A percentile compares a stretch with the other conserved stretches of the same genome.
Conservation (phyloP, 2,888 invertebrate genomes). For the Drosophila multiciliata region DNA sequence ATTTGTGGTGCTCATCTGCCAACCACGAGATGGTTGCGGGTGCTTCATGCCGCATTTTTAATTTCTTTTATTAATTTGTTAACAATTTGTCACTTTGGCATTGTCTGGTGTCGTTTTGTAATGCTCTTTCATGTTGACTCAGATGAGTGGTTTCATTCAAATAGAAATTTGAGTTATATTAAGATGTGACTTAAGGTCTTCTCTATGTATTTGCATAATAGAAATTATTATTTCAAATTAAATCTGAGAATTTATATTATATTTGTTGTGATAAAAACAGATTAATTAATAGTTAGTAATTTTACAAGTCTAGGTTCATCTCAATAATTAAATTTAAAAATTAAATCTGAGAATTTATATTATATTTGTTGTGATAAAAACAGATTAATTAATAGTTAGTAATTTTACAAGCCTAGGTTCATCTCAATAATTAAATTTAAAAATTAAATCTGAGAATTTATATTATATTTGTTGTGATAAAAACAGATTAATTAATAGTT, state of each 20-base stretch:
- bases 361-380: too few relatives aligned
- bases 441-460: neutral
- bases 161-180: neutral
- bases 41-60: slow-evolving; percentile 34
- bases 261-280: too few relatives aligned
- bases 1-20: slow-evolving; percentile 68
- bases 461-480: neutral
- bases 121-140: slow-evolving; percentile 46
- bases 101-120: slow-evolving; percentile 35
- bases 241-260: neutral
- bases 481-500: too few relatives aligned
- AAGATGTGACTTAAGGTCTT: neutral
- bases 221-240: neutral
- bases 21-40: slow-evolving; percentile 37
- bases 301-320: neutral
- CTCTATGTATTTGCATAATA: neutral
- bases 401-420: too few relatives aligned
- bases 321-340: neutral
- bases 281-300: too few relatives aligned
- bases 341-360: neutral
- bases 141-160: slow-evolving; percentile 39
- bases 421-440: neutral
- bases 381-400: too few relatives aligned
- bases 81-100: slow-evolving; percentile 72
- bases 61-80: slow-evolving; percentile 73